Conservation (phyloP, 2,888 invertebrate genomes). For the Cloeon dipterum region DNA sequence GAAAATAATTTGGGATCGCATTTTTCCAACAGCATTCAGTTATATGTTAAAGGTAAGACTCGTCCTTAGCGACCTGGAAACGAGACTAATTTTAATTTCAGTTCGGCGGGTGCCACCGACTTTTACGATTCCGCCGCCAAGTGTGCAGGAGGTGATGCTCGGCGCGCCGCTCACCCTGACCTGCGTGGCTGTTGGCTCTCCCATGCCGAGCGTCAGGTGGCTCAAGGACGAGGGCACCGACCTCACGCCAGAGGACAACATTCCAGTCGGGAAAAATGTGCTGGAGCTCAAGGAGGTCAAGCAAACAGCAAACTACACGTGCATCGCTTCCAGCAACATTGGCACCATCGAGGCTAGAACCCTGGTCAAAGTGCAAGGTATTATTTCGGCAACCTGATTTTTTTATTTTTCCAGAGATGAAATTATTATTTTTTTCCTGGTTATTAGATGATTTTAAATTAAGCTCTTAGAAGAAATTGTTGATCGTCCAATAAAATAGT, state of each 20-base stretch:
- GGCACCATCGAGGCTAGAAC: constrained; percentile 76
- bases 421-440: too few relatives aligned
- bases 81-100: constrained; percentile 19
- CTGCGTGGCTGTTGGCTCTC: constrained; percentile 93
- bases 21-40: constrained; percentile 67
- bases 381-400: too few relatives aligned
- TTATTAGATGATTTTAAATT: too few relatives aligned
- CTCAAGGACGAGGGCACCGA: constrained; percentile 54
- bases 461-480: too few relatives aligned
- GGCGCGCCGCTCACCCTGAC: constrained; percentile 84
- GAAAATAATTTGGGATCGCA: constrained; percentile 84
- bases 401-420: too few relatives aligned
- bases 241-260: constrained; percentile 69
- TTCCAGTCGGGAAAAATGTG: constrained; percentile 67
- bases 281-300: constrained; percentile 66
- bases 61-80: too few relatives aligned
- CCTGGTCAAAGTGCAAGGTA: constrained; percentile 88
- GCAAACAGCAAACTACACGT: constrained; percentile 90
- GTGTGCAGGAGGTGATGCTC: constrained; percentile 69
- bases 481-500: too few relatives aligned
- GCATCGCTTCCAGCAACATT: constrained; percentile 82
- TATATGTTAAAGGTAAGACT: constrained; percentile 78
- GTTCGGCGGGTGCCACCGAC: constrained; percentile 88
- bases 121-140: constrained; percentile 79
- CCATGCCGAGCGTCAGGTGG: constrained; percentile 95